Conservation (phyloP, 2,113 vertebrate species). For the Porphyrio hochstetteri region DNA sequence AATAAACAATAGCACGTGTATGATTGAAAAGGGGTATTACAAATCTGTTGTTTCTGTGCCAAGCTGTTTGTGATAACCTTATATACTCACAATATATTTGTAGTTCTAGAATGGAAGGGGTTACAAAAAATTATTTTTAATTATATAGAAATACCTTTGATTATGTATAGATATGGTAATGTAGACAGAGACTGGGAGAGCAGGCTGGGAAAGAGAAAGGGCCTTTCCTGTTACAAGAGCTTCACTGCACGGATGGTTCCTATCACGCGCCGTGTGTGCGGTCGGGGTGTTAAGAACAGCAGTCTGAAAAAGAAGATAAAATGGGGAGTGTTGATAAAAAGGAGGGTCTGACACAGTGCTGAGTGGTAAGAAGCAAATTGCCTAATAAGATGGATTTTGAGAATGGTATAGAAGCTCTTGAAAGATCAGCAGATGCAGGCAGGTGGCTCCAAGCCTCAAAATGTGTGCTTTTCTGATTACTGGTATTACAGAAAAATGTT, state of each 20-base stretch:
- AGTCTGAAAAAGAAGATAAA: neutral
- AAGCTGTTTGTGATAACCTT: neutral
- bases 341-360: neutral
- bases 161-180: neutral
- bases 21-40: neutral
- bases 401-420: neutral
- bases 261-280: accelerated
- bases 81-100: neutral
- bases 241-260: neutral
- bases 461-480: constrained; percentile 53
- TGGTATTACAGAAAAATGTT: neutral
- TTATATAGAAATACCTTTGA: neutral
- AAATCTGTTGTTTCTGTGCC: neutral
- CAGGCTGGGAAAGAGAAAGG: neutral
- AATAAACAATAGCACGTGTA: neutral
- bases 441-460: constrained; percentile 6
- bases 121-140: neutral
- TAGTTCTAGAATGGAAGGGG: neutral
- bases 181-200: neutral
- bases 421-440: constrained; percentile 14
- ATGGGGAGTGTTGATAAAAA: neutral
- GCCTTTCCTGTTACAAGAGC: neutral
- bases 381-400: neutral
- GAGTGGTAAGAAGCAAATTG: neutral
- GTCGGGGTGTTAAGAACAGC: neutral